Evolutionary conservation across 2,888 invertebrate genomes (phyloP).

Genomic region (Brachylomia viminalis): DNA sequence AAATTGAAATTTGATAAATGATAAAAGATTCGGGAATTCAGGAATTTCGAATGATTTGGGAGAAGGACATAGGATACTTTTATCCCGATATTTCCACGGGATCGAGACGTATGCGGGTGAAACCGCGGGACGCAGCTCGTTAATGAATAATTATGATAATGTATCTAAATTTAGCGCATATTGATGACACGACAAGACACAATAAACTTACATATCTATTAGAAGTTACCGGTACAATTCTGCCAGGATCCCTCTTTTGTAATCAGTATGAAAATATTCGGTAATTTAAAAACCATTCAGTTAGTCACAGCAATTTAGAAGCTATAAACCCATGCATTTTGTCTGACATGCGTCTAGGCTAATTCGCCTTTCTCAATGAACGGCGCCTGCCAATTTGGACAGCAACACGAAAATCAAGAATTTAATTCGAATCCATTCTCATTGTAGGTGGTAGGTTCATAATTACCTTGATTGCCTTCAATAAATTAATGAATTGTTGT

Average conservation of each 20-base stretch:
- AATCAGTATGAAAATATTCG: background rate
- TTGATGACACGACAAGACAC: background rate
- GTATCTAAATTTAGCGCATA: no score
- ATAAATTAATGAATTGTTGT: slow-evolving; percentile 63
- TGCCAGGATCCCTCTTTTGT: no score
- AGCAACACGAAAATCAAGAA: slow-evolving; percentile 33
- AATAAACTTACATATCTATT: background rate
- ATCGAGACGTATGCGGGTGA: no score
- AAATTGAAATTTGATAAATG: no score
- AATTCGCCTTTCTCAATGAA: slow-evolving; percentile 8
- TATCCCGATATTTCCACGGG: no score
- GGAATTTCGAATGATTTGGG: no score
- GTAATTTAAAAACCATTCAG: background rate
- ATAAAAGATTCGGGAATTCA: no score
- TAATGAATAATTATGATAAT: no score
- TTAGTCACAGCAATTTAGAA: slow-evolving; percentile 23
- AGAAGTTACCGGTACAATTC: no score
- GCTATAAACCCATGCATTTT: slow-evolving; percentile 23
- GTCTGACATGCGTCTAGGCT: slow-evolving; percentile 21
- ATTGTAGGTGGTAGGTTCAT: slow-evolving; percentile 46
- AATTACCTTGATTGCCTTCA: slow-evolving; percentile 58
- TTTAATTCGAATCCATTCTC: slow-evolving; percentile 12
- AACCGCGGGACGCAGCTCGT: no score
- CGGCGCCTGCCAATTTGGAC: slow-evolving; percentile 53
- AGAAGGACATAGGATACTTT: no score